Base-by-base conservation (phyloP, 2,888 invertebrate species). In the Masnerella sp. region DNA sequence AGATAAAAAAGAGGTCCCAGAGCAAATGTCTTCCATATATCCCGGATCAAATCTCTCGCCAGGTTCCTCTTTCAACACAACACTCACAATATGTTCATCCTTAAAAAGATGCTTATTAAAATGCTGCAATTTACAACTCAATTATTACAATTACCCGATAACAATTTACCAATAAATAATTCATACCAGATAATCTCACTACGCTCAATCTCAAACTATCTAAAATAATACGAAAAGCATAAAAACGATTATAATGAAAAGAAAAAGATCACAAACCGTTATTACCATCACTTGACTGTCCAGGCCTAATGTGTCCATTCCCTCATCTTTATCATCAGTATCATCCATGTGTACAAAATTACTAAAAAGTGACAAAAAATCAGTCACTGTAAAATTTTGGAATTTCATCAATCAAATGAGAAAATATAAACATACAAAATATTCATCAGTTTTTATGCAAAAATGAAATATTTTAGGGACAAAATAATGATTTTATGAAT, bases 1-100 rank as follows among this genome's bases (percentile, higher is more conserved):
- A 56, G 86, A 86, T 49, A 74, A 56, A 51, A 74, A 74, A 22
- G 74, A 74, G 34, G 83, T 82, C 18, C 83, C 83, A 17, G 85
- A 81, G 73, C 86, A 86, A 73, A 86, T 86, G 77, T 86, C 86
- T 77, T 87, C 86, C 83, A 86, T 86, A 81, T 86, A 85, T 76
- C 81, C 80, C n/a, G 83, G 77, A 77, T 82, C 80, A 42, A 84
- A 83, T 81, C 81, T 82, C 73, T 81, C 84, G 54, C 80, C 81
- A 52, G 83, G 81, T 81, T 85, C 85, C 79, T 85, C 85, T 67
- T 85, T 85, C 72, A 85, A 80, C 72, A 84, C 83, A 75, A 84
- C 82, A 74, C 83, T 85, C 73, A 84, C 84, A 80, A 84, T 83
- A 78, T 83, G 85, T 80, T 85, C 85, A 80, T 85, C 85, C 86